Base-by-base conservation (phyloP, 2,113 vertebrate species). In the Perognathus longimembris region DNA sequence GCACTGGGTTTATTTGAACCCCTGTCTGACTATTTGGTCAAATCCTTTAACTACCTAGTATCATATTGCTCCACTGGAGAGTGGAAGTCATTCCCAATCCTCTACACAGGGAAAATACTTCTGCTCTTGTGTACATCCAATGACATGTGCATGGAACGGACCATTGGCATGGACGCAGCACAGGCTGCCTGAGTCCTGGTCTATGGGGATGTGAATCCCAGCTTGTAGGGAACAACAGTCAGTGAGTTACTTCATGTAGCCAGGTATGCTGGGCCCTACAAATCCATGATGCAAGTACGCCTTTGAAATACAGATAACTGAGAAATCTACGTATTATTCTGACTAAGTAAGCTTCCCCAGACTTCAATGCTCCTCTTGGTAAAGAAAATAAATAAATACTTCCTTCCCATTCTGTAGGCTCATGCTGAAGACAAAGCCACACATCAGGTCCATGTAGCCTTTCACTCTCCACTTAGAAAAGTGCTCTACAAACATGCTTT, bases 391-490 rank as follows among this genome's bases (percentile, higher is more conserved):
- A 15, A 59, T 7, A 28, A 79, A 75, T 12, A 28, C n/a, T 4
- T 45, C 1, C 34, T 64, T 63, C 73, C 32, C 22, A 50, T 28
- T 54, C 50, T 21, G 22, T 5, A 32, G 69, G 32, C 7, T 54
- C 4, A 18, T 2, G 28, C 59, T 59, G 32, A 85, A 45, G 83
- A 83, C 17, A 34, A 54, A 66, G 0, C 77, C 38, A 57, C 0
- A 30, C 30, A 40, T 11, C 5, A 0, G 32, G 9, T 36, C 36
- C 76, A n/a, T 0, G 1, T 0, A 40, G 54, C n/a, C 38, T 32
- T 83, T n/a, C 57, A n/a, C 57, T 70, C 26, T 85, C 64, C 45
- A 45, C 36, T 64, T 22, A 45, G 90, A n/a, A 79, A 80, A 92
- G 15, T 17, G 32, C 50, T 21, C 24, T 4, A 22, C 10, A 83